A percentile compares a stretch with the other conserved stretches of the same genome.
phyloP scores from a whole-genome alignment of 2,113 vertebrate genomes.

The Sitta europaea region DNA sequence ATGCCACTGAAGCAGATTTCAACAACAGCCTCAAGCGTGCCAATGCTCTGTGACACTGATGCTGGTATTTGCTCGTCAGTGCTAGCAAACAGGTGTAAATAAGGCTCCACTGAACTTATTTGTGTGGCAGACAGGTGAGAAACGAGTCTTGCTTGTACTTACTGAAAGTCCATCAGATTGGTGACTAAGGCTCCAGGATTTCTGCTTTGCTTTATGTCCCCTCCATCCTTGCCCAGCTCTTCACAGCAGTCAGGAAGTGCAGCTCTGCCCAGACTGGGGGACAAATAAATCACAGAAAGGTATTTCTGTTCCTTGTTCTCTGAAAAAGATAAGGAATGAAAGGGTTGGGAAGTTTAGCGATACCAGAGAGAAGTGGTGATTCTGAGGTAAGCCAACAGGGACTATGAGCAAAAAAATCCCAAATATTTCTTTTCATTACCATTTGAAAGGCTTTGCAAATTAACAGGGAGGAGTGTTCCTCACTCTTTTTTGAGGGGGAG shows the following conservation, averaged over 20 bases:
- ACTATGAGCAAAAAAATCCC: neutral
- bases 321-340: neutral
- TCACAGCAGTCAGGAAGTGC: neutral
- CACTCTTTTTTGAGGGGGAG: neutral
- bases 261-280: neutral
- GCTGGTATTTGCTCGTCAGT: neutral
- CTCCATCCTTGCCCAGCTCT: constrained; percentile 17
- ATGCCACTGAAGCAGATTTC: neutral
- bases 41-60: neutral
- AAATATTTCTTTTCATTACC: neutral
- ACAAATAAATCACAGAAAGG: neutral
- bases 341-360: neutral
- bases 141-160: neutral
- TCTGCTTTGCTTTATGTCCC: neutral
- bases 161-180: constrained; percentile 14
- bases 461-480: neutral
- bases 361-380: neutral
- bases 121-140: neutral
- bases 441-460: neutral
- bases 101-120: neutral
- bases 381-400: neutral
- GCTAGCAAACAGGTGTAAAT: neutral
- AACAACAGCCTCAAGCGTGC: rapidly evolving
- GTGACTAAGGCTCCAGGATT: constrained; percentile 23
- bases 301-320: neutral